Evolutionary conservation across 2,797 vertebrate species (phyloP).

Genomic region (Euthynnus affinis): DNA sequence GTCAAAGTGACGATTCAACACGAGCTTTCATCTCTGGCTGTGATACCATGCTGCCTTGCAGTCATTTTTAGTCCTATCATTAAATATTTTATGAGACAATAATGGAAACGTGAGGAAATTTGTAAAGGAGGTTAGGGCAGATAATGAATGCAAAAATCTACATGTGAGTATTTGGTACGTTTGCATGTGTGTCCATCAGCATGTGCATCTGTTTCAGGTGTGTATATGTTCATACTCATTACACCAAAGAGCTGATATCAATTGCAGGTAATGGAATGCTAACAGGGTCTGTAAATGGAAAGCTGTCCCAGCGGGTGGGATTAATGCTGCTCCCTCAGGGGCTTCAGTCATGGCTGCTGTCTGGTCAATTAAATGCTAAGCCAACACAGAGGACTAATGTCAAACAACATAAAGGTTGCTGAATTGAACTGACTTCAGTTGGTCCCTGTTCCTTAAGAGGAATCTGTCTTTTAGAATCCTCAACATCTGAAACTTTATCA

Average conservation of each 20-base stretch:
- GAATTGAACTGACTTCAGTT: constrained; percentile 24
- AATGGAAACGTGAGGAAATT: neutral
- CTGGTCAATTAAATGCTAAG: constrained; percentile 48
- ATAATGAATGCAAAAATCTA: neutral
- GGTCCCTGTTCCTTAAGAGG: neutral
- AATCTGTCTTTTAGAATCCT: neutral
- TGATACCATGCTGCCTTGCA: neutral
- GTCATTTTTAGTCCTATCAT: constrained; percentile 4
- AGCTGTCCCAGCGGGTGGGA: constrained; percentile 40
- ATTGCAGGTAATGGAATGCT: constrained; percentile 41
- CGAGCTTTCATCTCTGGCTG: neutral
- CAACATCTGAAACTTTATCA: neutral
- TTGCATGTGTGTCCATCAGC: neutral
- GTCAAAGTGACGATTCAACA: constrained; percentile 22
- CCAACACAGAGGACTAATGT: constrained; percentile 30
- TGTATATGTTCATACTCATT: neutral
- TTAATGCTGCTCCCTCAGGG: constrained; percentile 49
- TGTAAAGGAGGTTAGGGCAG: neutral
- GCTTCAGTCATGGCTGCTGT: constrained; percentile 36
- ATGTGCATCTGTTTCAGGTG: neutral
- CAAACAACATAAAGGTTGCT: constrained; percentile 41
- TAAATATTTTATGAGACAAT: constrained; percentile 15
- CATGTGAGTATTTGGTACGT: neutral
- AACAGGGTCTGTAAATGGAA: constrained; percentile 51
- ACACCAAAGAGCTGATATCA: constrained; percentile 12